Conservation (phyloP, 2,888 invertebrate genomes). For the Callosobruchus maculatus region DNA sequence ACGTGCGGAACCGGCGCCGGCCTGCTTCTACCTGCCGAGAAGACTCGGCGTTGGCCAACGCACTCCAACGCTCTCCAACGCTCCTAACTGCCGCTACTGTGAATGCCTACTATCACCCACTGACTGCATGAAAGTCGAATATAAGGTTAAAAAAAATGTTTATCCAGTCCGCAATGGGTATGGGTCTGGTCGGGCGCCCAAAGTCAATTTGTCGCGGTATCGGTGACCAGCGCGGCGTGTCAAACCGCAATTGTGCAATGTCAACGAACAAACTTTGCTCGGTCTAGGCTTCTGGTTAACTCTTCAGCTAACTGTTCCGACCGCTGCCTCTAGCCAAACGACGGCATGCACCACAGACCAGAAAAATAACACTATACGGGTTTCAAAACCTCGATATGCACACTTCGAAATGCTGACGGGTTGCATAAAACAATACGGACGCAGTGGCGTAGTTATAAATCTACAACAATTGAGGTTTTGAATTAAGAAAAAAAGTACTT, state of each 20-base stretch:
- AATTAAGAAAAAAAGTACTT: no score
- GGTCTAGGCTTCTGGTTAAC: background rate
- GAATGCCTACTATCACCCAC: background rate
- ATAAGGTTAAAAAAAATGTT: background rate
- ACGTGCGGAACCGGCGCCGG: no score
- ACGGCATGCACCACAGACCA: background rate
- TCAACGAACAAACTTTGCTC: background rate
- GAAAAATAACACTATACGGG: background rate
- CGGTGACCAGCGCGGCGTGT: background rate
- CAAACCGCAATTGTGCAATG: background rate
- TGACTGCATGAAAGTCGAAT: background rate
- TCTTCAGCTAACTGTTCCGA: background rate
- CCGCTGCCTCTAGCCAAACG: background rate
- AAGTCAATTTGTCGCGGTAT: background rate
- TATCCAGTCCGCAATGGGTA: background rate
- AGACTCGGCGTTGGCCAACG: no score
- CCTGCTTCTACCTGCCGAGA: no score
- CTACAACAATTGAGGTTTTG: no score
- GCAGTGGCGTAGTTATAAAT: background rate
- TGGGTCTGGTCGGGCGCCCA: background rate
- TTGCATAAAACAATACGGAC: background rate
- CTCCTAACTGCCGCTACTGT: no score
- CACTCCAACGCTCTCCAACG: no score
- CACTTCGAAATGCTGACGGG: background rate
- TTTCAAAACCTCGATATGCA: background rate